Percentiles rank a stretch among this genome's conserved stretches.
These are phyloP conservation scores for human (Homo sapiens) DNA, from an alignment of 2,113 vertebrate species.

Conservation along the genomic window DNA sequence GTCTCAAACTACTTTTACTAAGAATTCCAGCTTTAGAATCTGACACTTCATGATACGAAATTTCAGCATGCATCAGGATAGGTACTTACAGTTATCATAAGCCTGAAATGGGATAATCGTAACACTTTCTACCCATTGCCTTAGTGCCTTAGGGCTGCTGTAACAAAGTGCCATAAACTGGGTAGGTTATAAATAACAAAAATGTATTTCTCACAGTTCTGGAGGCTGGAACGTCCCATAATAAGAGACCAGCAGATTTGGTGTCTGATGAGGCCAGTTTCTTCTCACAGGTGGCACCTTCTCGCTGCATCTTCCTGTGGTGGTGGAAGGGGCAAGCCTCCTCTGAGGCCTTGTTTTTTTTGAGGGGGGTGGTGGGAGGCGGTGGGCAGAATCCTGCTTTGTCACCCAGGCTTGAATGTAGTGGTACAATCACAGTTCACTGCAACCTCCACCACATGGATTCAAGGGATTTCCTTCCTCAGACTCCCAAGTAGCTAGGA, in stretches of 20 bases:
- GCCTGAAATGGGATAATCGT: not conserved
- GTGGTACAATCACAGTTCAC: no score
- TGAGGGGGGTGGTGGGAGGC: no score
- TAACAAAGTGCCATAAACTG: not conserved
- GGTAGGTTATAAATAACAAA: not conserved
- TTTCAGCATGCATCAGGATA: not conserved
- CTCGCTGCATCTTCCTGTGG: not conserved
- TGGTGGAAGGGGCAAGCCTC: no score
- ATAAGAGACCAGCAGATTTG: no score
- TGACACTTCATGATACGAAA: not conserved
- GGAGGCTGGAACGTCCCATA: not conserved
- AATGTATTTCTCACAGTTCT: not conserved
- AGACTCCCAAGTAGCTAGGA: no score
- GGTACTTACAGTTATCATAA: not conserved
- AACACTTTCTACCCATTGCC: not conserved
- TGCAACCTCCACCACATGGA: no score
- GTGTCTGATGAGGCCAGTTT: not conserved
- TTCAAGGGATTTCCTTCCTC: no score
- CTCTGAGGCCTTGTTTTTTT: no score
- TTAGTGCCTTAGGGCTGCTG: not conserved
- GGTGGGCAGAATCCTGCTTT: no score
- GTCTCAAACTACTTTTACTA: not conserved
- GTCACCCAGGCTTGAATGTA: no score
- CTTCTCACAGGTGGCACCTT: rapidly evolving
- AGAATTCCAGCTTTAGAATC: not conserved